Conservation (phyloP, 2,888 invertebrate species). For the Eupithecia abbreviata region DNA sequence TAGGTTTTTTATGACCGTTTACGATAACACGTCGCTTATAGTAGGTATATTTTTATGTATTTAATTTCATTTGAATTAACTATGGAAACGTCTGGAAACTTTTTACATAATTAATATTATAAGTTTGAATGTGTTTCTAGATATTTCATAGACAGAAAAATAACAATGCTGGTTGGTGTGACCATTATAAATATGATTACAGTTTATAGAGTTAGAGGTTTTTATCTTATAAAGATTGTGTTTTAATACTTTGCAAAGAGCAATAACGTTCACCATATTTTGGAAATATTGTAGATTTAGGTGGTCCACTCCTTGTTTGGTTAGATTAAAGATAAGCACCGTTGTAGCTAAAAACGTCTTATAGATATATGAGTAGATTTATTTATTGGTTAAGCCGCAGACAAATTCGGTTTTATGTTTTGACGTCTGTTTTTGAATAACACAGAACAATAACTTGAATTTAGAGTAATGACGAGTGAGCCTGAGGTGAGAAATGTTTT, state of each 20-base stretch:
- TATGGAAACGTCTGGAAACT: conserved; percentile 16
- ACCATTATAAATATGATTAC: conserved; percentile 61
- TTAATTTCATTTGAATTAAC: conserved; percentile 12
- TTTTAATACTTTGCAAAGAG: conserved; percentile 9
- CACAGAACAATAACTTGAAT: conserved; percentile 42
- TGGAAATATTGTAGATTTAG: conserved; percentile 17
- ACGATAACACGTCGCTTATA: conserved; percentile 15
- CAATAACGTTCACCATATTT: conserved; percentile 20
- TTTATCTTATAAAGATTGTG: conserved; percentile 26
- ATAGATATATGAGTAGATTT: conserved; percentile 18
- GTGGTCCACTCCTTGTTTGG: conserved; percentile 21
- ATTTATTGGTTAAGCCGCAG: conserved; percentile 25
- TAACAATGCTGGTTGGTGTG: conserved; percentile 77
- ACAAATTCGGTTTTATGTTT: conserved; percentile 29
- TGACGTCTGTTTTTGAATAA: conserved; percentile 31
- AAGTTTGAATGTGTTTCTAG: conserved; percentile 51
- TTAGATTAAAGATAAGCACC: conserved; percentile 16
- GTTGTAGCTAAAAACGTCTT: conserved; percentile 20
- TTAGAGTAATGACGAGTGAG: conserved; percentile 34
- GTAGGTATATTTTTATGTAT: conserved; percentile 17
- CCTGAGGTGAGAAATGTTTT: conserved; percentile 47
- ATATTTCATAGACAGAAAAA: conserved; percentile 23
- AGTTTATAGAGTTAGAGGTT: conserved; percentile 46
- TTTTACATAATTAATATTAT: background rate
- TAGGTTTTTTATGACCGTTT: conserved; percentile 29